phyloP scores from a whole-genome alignment of 2,888 invertebrate species.

The Choristoneura rosaceana region DNA sequence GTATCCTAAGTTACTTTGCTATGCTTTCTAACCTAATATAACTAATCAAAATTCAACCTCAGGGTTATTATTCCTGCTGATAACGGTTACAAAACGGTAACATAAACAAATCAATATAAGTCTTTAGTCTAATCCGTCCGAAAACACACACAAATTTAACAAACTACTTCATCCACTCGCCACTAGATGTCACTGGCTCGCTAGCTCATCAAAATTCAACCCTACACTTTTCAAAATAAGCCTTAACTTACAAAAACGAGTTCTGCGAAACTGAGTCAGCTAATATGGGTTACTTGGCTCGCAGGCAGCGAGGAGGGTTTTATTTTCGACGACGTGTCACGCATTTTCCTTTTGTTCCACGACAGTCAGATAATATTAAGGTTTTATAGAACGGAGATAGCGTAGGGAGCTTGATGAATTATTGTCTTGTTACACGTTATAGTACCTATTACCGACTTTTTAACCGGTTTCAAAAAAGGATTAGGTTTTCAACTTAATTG shows the following conservation, averaged over 20 bases:
- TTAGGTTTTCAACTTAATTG: too few species aligned
- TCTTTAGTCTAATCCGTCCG: too few species aligned
- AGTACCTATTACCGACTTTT: too few species aligned
- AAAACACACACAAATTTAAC: too few species aligned
- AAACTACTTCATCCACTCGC: not conserved
- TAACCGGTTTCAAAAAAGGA: too few species aligned
- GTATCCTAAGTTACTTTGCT: too few species aligned
- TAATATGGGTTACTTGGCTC: constrained; percentile 25
- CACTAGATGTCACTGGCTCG: not conserved
- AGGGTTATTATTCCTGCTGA: too few species aligned
- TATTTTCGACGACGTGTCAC: constrained; percentile 50
- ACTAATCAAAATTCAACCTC: too few species aligned
- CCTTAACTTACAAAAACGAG: constrained; percentile 2
- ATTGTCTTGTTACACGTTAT: not conserved
- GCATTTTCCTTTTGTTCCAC: constrained; percentile 49
- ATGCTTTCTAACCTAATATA: too few species aligned
- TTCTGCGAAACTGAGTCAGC: constrained; percentile 21
- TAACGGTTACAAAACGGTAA: too few species aligned
- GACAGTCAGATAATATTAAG: constrained; percentile 45
- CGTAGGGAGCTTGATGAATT: not conserved
- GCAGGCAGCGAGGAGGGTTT: constrained; percentile 45
- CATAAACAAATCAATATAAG: too few species aligned
- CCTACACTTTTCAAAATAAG: not conserved
- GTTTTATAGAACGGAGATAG: too few species aligned
- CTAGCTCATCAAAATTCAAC: constrained; percentile 5